Percentiles rank a stretch among this genome's conserved stretches.
Conservation (phyloP, 2,888 invertebrate species). For the Thymelicus lineola region DNA sequence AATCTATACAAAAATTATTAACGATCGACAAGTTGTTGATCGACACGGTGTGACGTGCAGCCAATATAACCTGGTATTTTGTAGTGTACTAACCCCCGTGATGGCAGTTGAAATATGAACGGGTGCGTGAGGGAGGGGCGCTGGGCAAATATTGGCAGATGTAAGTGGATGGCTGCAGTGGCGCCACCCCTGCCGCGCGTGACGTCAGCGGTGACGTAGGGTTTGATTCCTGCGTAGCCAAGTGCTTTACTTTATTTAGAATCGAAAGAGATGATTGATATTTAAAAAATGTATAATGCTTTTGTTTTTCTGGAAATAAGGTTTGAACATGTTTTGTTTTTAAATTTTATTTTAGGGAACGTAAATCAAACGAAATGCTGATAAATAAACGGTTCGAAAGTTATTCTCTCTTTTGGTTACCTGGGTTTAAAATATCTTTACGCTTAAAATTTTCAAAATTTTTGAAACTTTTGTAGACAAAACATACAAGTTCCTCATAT, state of each 20-base stretch:
- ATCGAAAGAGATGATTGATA: no score
- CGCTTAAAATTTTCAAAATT: no score
- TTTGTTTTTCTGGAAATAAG: no score
- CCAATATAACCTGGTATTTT: constrained; percentile 61
- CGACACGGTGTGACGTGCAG: constrained; percentile 53
- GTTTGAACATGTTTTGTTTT: no score
- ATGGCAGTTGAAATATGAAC: constrained; percentile 81
- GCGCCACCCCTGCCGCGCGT: constrained; percentile 65
- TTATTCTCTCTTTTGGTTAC: no score
- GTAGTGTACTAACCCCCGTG: constrained; percentile 77
- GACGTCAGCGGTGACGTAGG: constrained; percentile 60
- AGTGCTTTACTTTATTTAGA: background rate
- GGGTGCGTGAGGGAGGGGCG: constrained; percentile 73
- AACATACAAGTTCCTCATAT: no score
- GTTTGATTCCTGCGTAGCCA: constrained; percentile 6
- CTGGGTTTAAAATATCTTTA: no score
- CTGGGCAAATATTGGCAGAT: constrained; percentile 87
- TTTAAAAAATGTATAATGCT: no score
- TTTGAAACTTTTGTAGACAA: no score
- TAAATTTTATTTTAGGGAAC: no score
- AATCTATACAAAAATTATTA: background rate
- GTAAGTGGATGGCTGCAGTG: constrained; percentile 87
- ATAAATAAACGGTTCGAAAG: no score
- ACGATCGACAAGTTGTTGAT: constrained; percentile 23
- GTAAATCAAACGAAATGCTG: no score